These are phyloP conservation scores for Brachyrhaphis roseni DNA, from an alignment of 2,797 vertebrate genomes.

Conservation along the genomic window DNA sequence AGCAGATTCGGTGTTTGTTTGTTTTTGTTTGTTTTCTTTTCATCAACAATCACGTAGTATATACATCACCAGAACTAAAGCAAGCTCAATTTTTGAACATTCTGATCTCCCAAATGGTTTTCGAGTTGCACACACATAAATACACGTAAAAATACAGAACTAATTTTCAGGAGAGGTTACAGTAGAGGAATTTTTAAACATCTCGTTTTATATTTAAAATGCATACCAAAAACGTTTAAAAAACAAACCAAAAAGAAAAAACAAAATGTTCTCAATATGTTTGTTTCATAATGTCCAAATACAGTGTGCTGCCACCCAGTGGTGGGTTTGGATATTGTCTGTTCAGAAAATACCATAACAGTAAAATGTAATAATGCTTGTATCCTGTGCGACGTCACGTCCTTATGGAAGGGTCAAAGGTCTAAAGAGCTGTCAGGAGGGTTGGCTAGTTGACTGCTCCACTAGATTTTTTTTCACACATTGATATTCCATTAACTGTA, in stretches of 20 bases:
- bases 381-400: constrained; percentile 76
- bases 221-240: constrained; percentile 85
- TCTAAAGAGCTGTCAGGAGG: constrained; percentile 56
- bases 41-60: constrained; percentile 82
- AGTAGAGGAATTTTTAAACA: constrained; percentile 75
- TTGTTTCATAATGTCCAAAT: constrained; percentile 78
- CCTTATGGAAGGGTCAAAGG: constrained; percentile 67
- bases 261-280: constrained; percentile 74
- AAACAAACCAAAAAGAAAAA: constrained; percentile 70
- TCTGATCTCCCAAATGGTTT: constrained; percentile 77
- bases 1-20: constrained; percentile 72
- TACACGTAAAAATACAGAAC: constrained; percentile 83
- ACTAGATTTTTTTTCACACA: constrained; percentile 55
- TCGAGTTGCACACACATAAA: constrained; percentile 80
- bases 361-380: constrained; percentile 79
- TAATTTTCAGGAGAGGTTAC: constrained; percentile 76
- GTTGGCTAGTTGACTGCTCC: constrained; percentile 69
- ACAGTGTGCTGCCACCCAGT: constrained; percentile 71
- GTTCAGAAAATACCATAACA: constrained; percentile 79
- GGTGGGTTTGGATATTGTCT: constrained; percentile 74
- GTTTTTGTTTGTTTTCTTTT: constrained; percentile 41
- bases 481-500: constrained; percentile 79
- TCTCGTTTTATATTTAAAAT: constrained; percentile 83
- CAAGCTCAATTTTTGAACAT: constrained; percentile 82
- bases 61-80: constrained; percentile 85